Percentiles rank a stretch among this genome's conserved stretches.
phyloP scores from a whole-genome alignment of 2,888 invertebrate genomes.

The Encarsia formosa region DNA sequence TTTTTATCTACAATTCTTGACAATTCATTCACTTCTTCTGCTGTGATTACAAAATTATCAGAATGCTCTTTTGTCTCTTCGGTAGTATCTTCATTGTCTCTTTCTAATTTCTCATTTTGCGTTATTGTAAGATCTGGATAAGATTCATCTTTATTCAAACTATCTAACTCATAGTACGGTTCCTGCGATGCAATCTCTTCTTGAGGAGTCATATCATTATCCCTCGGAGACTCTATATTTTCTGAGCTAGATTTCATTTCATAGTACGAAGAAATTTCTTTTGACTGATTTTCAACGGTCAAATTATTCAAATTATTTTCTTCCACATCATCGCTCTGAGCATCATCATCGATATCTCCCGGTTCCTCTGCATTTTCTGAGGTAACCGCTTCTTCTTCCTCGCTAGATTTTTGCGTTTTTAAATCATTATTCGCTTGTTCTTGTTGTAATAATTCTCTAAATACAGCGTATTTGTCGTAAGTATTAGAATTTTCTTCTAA shows the following conservation, averaged over 20 bases:
- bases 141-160: slow-evolving; percentile 24
- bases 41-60: slow-evolving; percentile 27
- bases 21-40: slow-evolving; percentile 26
- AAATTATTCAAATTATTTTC: slow-evolving; percentile 41
- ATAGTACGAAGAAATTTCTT: slow-evolving; percentile 19
- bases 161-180: slow-evolving; percentile 21
- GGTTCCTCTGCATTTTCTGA: slow-evolving; percentile 33
- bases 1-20: slow-evolving; percentile 40
- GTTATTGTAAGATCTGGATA: background rate
- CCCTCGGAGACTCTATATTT: slow-evolving; percentile 25
- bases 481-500: slow-evolving; percentile 55
- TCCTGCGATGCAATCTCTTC: slow-evolving; percentile 34
- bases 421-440: slow-evolving; percentile 53
- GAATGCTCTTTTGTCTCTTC: slow-evolving; percentile 29
- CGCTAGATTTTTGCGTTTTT: slow-evolving; percentile 18
- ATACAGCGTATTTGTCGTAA: slow-evolving; percentile 83
- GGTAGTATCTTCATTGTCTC: slow-evolving; percentile 28
- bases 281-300: slow-evolving; percentile 34
- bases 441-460: slow-evolving; percentile 76
- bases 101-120: slow-evolving; percentile 19
- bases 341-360: slow-evolving; percentile 30
- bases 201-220: slow-evolving; percentile 18
- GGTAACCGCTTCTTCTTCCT: slow-evolving; percentile 24
- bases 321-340: slow-evolving; percentile 31
- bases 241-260: slow-evolving; percentile 28